phyloP scores from a whole-genome alignment of 2,888 invertebrate genomes.

The Holacanthella duospinosa region DNA sequence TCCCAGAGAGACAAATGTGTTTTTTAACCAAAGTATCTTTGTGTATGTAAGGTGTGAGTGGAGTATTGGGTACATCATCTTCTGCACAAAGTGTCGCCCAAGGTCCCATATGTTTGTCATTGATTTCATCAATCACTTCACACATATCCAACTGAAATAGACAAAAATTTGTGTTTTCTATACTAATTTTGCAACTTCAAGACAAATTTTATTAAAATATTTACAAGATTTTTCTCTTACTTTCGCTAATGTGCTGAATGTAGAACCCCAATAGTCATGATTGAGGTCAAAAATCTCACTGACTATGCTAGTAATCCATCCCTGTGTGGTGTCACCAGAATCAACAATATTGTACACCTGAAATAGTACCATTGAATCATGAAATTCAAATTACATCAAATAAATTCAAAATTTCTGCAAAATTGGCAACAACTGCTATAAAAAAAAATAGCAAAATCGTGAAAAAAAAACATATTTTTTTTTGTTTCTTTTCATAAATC shows the following conservation, averaged over 20 bases:
- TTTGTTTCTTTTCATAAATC: too few relatives aligned
- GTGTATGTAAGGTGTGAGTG: conserved; percentile 76
- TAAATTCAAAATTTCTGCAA: background rate
- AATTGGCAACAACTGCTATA: background rate
- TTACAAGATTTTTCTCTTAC: too few relatives aligned
- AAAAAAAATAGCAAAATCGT: too few relatives aligned
- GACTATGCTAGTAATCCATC: conserved; percentile 65
- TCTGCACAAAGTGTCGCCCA: conserved; percentile 78
- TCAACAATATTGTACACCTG: conserved; percentile 76
- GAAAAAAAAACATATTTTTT: conserved; percentile 3
- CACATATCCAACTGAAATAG: conserved; percentile 59
- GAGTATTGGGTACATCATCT: conserved; percentile 67
- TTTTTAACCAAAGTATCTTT: conserved; percentile 70
- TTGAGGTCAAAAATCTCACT: conserved; percentile 74
- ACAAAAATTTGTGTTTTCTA: too few relatives aligned
- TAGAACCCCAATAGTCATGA: conserved; percentile 74
- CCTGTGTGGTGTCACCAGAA: conserved; percentile 70
- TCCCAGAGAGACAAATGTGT: conserved; percentile 63
- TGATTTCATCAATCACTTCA: conserved; percentile 75
- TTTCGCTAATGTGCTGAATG: conserved; percentile 70
- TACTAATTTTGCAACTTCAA: too few relatives aligned
- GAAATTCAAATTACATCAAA: background rate
- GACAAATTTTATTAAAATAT: too few relatives aligned
- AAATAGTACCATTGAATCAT: background rate
- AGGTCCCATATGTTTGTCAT: conserved; percentile 83